A percentile compares a stretch with the other conserved stretches of the same genome.
Conservation (phyloP, 2,888 invertebrate genomes). For the Baronia brevicornis region DNA sequence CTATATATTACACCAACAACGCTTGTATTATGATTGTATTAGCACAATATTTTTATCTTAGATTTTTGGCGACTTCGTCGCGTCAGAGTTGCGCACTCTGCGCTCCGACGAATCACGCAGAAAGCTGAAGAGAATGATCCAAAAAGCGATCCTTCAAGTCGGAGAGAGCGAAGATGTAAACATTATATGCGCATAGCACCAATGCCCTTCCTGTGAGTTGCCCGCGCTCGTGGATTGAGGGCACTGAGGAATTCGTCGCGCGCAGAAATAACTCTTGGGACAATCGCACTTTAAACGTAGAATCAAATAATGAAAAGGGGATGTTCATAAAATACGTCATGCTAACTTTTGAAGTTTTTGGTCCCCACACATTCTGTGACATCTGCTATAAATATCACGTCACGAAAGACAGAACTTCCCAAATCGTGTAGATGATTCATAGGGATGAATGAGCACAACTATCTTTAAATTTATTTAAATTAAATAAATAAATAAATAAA, state of each 20-base stretch:
- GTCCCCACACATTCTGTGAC: too few species aligned
- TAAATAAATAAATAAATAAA: too few species aligned
- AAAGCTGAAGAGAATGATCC: conserved; percentile 56
- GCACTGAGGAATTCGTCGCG: neutral
- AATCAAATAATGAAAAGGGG: too few species aligned
- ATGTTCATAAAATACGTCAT: too few species aligned
- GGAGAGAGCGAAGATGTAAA: conserved; percentile 56
- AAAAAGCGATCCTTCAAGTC: conserved; percentile 57
- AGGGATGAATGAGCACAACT: too few species aligned
- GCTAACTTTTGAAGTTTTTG: too few species aligned
- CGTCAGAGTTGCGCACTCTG: conserved; percentile 57
- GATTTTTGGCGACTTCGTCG: conserved; percentile 70
- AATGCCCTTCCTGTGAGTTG: conserved; percentile 28
- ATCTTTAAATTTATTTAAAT: too few species aligned
- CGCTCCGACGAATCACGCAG: conserved; percentile 51
- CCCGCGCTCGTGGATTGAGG: conserved; percentile 19
- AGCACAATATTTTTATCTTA: conserved; percentile 18
- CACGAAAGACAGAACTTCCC: too few species aligned
- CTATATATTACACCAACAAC: neutral
- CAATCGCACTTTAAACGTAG: too few species aligned
- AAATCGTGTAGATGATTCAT: too few species aligned
- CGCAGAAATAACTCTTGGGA: conserved; percentile 1
- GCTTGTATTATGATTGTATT: conserved; percentile 1
- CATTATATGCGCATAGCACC: conserved; percentile 29
- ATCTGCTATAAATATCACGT: too few species aligned